Conservation (phyloP, 2,888 invertebrate genomes). For the Drosophila affinis region DNA sequence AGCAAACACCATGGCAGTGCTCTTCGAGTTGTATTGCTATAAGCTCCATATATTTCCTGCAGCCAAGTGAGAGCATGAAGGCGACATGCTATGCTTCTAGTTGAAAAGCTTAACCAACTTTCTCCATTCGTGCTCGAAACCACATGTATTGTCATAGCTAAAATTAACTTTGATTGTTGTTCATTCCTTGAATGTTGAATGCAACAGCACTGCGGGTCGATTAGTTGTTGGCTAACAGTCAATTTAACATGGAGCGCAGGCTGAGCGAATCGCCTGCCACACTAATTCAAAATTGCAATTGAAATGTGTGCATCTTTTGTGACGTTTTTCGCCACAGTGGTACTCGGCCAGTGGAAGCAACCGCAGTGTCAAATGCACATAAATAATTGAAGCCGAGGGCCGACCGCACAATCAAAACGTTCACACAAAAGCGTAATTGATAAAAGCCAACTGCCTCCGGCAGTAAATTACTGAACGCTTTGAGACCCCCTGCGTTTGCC, state of each 20-base stretch:
- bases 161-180: conserved; percentile 1
- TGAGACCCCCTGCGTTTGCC: neutral
- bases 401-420: conserved; percentile 46
- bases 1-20: neutral
- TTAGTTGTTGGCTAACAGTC: conserved; percentile 15
- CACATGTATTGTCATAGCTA: neutral
- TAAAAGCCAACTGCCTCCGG: conserved; percentile 40
- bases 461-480: conserved; percentile 40
- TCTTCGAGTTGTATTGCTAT: no score
- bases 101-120: neutral
- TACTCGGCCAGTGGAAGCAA: conserved; percentile 23
- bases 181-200: neutral
- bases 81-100: neutral
- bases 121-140: neutral
- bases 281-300: conserved; percentile 13
- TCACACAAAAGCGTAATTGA: conserved; percentile 50
- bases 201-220: neutral
- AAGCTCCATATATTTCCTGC: no score
- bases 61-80: neutral
- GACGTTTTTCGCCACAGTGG: conserved; percentile 16
- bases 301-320: conserved; percentile 28
- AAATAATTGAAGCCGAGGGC: conserved; percentile 45
- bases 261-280: neutral
- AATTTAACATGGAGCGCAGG: conserved; percentile 27
- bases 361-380: conserved; percentile 52